Evolutionary conservation across 2,113 vertebrate species (phyloP).

Genomic region (Protobothrops flavoviridis): DNA sequence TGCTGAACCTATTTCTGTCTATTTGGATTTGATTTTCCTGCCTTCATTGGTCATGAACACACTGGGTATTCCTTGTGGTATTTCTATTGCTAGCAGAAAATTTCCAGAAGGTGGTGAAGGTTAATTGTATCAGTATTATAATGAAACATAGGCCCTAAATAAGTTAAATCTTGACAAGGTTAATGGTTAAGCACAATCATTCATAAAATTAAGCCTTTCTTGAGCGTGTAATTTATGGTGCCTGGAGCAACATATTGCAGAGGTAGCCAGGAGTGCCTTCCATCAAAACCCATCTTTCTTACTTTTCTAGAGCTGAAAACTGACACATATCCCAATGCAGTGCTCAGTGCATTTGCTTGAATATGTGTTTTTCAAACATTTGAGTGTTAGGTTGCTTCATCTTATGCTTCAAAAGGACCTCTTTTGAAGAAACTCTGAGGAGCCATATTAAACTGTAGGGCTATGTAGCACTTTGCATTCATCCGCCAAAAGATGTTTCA

Average conservation of each 20-base stretch:
- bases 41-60: background rate
- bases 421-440: background rate
- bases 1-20: background rate
- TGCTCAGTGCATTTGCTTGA: background rate
- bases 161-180: background rate
- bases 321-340: background rate
- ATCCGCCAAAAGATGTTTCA: background rate
- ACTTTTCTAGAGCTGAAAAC: background rate
- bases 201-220: background rate
- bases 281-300: background rate
- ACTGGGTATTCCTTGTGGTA: background rate
- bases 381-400: background rate
- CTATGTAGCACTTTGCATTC: background rate
- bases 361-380: background rate
- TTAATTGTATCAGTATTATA: background rate
- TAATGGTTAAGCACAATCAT: background rate
- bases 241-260: background rate
- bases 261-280: background rate
- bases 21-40: background rate
- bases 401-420: background rate
- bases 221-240: background rate
- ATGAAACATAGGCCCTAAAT: background rate
- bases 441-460: background rate
- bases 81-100: background rate
- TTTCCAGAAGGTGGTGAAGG: background rate